These are phyloP conservation scores for Troides helena DNA, from an alignment of 2,888 invertebrate species.

Conservation along the genomic window DNA sequence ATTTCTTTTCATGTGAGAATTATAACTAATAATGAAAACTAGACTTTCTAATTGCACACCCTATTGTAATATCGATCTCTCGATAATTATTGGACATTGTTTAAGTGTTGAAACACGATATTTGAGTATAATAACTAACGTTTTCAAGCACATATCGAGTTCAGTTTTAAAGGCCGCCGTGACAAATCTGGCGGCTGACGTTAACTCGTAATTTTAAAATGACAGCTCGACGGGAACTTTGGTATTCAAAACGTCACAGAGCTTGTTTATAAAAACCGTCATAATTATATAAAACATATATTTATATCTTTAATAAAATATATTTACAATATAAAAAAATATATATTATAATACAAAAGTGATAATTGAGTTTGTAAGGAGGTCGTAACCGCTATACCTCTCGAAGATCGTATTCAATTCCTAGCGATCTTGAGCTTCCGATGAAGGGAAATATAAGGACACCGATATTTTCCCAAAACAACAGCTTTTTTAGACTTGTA, in stretches of 20 bases:
- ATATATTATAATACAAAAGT: background rate
- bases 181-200: conserved; percentile 44
- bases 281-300: background rate
- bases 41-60: background rate
- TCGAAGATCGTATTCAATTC: too few relatives aligned
- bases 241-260: background rate
- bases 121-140: background rate
- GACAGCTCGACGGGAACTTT: conserved; percentile 33
- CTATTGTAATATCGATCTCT: background rate
- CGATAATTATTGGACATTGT: background rate
- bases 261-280: background rate
- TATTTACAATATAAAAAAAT: background rate
- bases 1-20: background rate
- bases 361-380: too few relatives aligned
- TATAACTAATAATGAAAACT: background rate
- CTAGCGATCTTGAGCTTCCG: too few relatives aligned
- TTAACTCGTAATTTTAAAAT: conserved; percentile 41
- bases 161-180: conserved; percentile 37
- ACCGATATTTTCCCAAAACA: too few relatives aligned
- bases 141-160: conserved; percentile 13
- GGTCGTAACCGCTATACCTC: too few relatives aligned
- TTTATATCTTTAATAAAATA: too few relatives aligned
- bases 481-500: too few relatives aligned
- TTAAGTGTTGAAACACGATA: background rate
- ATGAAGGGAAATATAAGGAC: too few relatives aligned